Evolutionary conservation across 2,888 invertebrate genomes (phyloP).

Genomic region (Callosobruchus maculatus): DNA sequence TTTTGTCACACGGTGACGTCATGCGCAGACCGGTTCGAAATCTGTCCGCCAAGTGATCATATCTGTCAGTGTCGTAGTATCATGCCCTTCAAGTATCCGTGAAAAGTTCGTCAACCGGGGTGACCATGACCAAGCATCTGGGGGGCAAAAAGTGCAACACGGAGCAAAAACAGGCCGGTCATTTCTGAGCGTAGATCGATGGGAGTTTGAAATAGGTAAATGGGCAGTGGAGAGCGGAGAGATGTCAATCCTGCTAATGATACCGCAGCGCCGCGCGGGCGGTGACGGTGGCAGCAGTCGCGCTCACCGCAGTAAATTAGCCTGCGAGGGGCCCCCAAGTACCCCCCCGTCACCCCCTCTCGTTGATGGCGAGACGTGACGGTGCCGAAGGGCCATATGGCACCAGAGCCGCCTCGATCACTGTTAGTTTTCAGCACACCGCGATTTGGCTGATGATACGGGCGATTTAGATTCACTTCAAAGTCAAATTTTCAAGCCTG

Average conservation of each 20-base stretch:
- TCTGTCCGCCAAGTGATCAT: too few relatives aligned
- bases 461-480: slow-evolving; percentile 12
- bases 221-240: slow-evolving; percentile 35
- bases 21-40: too few relatives aligned
- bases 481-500: too few relatives aligned
- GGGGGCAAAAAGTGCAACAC: background rate
- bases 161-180: background rate
- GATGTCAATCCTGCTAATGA: slow-evolving; percentile 54
- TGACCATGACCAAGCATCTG: too few relatives aligned
- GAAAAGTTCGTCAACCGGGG: too few relatives aligned
- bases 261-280: slow-evolving; percentile 49
- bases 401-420: background rate
- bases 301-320: slow-evolving; percentile 47
- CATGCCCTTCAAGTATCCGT: too few relatives aligned
- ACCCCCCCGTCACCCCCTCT: background rate
- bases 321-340: slow-evolving; percentile 27
- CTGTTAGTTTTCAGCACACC: background rate
- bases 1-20: too few relatives aligned
- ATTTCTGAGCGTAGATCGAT: background rate
- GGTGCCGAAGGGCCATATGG: background rate
- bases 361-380: background rate
- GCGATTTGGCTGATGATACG: slow-evolving; percentile 8
- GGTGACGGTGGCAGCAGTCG: background rate
- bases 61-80: too few relatives aligned
- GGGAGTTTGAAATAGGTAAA: slow-evolving; percentile 36